phyloP scores from a whole-genome alignment of 2,888 invertebrate genomes.

The Boloria selene region DNA sequence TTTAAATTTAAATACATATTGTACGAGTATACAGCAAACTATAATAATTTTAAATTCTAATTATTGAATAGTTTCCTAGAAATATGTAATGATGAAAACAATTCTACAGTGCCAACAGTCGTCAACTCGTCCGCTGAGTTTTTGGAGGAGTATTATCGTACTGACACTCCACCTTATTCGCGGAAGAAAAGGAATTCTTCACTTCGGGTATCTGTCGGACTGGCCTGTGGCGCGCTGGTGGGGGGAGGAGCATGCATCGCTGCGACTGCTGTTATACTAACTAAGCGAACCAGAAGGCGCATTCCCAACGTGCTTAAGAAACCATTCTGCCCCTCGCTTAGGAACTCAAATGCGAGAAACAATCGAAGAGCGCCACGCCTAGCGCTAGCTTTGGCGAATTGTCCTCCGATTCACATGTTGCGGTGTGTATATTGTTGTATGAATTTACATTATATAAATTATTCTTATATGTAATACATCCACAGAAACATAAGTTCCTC shows the following conservation, averaged over 20 bases:
- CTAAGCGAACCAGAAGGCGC: conserved; percentile 69
- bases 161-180: conserved; percentile 68
- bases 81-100: not conserved
- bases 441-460: not conserved
- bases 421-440: conserved; percentile 51
- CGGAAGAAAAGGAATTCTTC: conserved; percentile 76
- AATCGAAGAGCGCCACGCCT: conserved; percentile 74
- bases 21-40: too few relatives aligned
- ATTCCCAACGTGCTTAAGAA: conserved; percentile 75
- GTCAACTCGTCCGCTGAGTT: conserved; percentile 84
- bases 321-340: conserved; percentile 71
- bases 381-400: conserved; percentile 71
- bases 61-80: not conserved
- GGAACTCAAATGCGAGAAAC: conserved; percentile 63
- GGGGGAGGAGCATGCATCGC: conserved; percentile 83
- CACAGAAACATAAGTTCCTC: too few relatives aligned
- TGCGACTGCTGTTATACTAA: conserved; percentile 85
- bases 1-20: too few relatives aligned
- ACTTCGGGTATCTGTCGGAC: conserved; percentile 72
- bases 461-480: not conserved
- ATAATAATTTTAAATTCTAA: not conserved
- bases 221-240: conserved; percentile 71
- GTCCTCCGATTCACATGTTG: conserved; percentile 75
- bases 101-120: conserved; percentile 72
- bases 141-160: conserved; percentile 84